These are phyloP conservation scores for Trichonephila inaurata DNA, from an alignment of 1,140 invertebrate species.

Conservation along the genomic window DNA sequence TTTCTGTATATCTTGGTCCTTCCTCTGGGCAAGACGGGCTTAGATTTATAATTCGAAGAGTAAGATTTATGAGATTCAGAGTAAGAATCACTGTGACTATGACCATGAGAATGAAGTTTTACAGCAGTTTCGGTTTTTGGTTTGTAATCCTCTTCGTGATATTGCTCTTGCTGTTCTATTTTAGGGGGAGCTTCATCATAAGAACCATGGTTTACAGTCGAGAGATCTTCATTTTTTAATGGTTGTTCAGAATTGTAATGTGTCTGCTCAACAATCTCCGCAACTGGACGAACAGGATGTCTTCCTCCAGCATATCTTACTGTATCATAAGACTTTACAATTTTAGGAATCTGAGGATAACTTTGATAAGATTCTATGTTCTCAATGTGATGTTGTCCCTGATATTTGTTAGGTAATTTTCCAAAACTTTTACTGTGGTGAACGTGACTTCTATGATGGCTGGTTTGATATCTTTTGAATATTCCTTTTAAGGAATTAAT, in stretches of 20 bases:
- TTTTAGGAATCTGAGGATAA: slow-evolving; percentile 5
- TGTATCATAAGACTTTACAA: not conserved
- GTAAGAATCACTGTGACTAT: not conserved
- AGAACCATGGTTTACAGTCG: not conserved
- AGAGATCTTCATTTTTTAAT: not conserved
- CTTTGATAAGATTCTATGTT: not conserved
- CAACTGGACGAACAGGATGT: slow-evolving; percentile 21
- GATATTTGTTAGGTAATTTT: not conserved
- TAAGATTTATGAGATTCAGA: not conserved
- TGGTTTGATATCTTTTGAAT: not conserved
- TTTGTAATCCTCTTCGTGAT: slow-evolving; percentile 43
- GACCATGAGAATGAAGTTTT: not conserved
- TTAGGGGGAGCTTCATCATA: not conserved
- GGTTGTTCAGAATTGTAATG: slow-evolving; percentile 5
- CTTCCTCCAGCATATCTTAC: slow-evolving; percentile 59
- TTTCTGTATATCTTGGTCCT: slow-evolving; percentile 56
- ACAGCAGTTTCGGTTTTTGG: not conserved
- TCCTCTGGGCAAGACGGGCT: not conserved
- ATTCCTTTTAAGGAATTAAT: slow-evolving; percentile 17
- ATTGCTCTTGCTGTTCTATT: slow-evolving; percentile 41
- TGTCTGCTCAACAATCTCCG: not conserved
- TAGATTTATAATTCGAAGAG: not conserved
- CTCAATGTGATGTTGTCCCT: not conserved
- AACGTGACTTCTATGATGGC: not conserved
- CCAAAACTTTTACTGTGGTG: not conserved